phyloP scores from a whole-genome alignment of 2,113 vertebrate species.

The Amphilophus citrinellus region DNA sequence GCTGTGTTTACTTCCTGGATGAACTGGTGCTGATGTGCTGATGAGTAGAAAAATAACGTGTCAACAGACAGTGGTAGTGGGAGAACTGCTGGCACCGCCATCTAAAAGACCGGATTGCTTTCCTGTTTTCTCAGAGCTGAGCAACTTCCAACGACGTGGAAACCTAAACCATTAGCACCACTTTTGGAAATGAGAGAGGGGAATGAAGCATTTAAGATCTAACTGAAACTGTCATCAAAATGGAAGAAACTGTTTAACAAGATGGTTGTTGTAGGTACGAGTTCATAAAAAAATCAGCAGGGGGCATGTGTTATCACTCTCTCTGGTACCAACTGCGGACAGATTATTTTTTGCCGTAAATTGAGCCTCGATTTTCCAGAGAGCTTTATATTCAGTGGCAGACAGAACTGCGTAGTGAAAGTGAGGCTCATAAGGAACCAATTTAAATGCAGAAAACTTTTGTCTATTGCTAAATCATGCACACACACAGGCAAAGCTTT shows the following conservation, averaged over 20 bases:
- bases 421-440: not conserved
- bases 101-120: not conserved
- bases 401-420: not conserved
- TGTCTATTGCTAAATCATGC: not conserved
- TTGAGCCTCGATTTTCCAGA: not conserved
- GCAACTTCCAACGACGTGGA: not conserved
- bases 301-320: not conserved
- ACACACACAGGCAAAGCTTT: not conserved
- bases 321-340: not conserved
- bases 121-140: not conserved
- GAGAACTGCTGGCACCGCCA: not conserved
- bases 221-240: not conserved
- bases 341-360: not conserved
- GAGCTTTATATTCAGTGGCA: not conserved
- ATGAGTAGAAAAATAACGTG: not conserved
- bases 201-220: too few relatives aligned
- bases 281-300: not conserved
- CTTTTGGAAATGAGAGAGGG: too few relatives aligned
- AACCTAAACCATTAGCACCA: too few relatives aligned
- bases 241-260: not conserved
- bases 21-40: not conserved
- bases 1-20: not conserved
- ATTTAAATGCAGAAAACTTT: constrained; percentile 9
- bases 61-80: not conserved
- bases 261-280: not conserved